Percentiles rank a stretch among this genome's conserved stretches.
Conservation (phyloP, 2,797 vertebrate species). For the Poeciliopsis gracilis region DNA sequence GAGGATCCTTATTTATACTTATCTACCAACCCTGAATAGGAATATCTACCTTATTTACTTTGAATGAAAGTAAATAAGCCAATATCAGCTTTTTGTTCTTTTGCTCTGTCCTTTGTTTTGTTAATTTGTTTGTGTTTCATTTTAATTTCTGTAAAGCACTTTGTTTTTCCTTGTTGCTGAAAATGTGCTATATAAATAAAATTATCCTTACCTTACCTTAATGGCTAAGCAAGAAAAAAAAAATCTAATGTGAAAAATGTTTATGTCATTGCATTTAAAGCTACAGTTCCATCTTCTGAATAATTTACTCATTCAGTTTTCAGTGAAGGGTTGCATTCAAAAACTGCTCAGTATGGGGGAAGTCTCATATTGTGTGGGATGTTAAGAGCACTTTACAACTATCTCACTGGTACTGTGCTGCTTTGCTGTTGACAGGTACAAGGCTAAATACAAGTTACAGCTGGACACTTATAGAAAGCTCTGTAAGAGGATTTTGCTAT, state of each 20-base stretch:
- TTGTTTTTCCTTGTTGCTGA: no score
- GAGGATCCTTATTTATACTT: no score
- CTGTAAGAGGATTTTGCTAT: neutral
- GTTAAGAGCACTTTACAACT: neutral
- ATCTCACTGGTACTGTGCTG: neutral
- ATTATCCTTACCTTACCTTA: no score
- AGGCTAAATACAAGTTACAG: constrained; percentile 4
- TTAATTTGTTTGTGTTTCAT: no score
- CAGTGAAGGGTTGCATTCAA: neutral
- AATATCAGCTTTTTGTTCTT: no score
- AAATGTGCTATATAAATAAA: no score
- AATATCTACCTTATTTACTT: no score
- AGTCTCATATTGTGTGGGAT: neutral
- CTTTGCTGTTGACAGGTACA: neutral
- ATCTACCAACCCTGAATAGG: no score
- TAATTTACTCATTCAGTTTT: neutral
- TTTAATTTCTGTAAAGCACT: no score
- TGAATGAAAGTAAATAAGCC: no score
- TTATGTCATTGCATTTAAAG: constrained; percentile 24
- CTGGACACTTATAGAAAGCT: constrained; percentile 4
- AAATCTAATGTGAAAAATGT: neutral
- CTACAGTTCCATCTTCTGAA: constrained; percentile 31
- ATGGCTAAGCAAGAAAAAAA: neutral
- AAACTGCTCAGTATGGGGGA: neutral
- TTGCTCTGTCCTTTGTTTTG: no score